These are phyloP conservation scores for Paelopatides confundens DNA, from an alignment of 53 echinoderm and acorn worm species.

Conservation along the genomic window DNA sequence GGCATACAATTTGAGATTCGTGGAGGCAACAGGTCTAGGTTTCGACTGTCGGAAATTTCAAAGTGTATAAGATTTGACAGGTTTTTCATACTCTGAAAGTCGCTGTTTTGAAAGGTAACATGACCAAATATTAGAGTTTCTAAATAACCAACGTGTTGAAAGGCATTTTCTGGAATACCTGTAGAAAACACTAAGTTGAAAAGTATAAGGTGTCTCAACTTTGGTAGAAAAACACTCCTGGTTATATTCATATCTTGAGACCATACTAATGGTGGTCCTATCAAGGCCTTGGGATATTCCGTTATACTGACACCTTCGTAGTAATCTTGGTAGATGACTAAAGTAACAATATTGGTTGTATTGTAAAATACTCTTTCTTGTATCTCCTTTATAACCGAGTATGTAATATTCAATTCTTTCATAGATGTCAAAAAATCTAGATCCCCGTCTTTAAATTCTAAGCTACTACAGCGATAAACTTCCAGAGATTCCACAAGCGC, in stretches of 20 bases:
- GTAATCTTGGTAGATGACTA: slow-evolving; percentile 4
- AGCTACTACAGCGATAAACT: neutral
- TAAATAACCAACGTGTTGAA: neutral
- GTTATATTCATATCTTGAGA: neutral
- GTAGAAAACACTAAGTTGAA: neutral
- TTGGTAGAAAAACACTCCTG: neutral
- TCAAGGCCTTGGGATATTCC: slow-evolving; percentile 19
- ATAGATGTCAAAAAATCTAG: neutral
- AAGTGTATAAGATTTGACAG: neutral
- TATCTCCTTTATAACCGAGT: neutral
- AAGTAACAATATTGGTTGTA: neutral
- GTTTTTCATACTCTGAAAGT: neutral
- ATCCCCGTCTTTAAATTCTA: slow-evolving; percentile 11
- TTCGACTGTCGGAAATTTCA: slow-evolving; percentile 19
- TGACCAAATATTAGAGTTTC: neutral
- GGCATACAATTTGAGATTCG: neutral
- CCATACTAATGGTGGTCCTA: slow-evolving; percentile 9
- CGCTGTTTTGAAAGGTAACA: neutral
- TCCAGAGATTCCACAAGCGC: neutral
- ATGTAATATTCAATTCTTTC: slow-evolving; percentile 4
- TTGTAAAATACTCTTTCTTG: neutral
- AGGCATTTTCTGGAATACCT: slow-evolving; percentile 26
- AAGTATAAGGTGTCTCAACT: slow-evolving; percentile 8
- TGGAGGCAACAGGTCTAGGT: neutral
- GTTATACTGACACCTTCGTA: neutral